Evolutionary conservation across 2,113 vertebrate species (phyloP), one percentile per base, ranked within the genome.

Genomic region (Dicaeum eximium): DNA sequence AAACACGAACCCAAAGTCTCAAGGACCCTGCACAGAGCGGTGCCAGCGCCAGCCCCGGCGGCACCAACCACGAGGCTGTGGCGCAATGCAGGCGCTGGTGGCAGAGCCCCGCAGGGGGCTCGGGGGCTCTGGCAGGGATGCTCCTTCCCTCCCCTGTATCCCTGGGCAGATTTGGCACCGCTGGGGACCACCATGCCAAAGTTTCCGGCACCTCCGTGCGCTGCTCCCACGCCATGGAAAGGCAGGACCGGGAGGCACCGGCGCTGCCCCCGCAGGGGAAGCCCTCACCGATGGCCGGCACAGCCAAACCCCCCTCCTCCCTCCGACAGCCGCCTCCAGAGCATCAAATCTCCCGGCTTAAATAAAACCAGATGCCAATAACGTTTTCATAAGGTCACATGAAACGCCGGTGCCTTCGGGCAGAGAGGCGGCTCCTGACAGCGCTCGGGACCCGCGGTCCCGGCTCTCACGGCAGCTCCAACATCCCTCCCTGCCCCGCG

Each of bases 331-430:
- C 28, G 9, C 60, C 65, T 56, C 53, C 80, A 45, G 64, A 61
- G 82, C 38, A 20, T 84, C 91, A 66, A 50, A 92, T 93, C 95
- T 91, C 92, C 80, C 37, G 0, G 62, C 74, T 91, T 96, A 94
- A 97, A 87, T 65, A 92, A 93, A 96, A 96, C 96, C 95, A 96
- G 96, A 96, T 96, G 94, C 96, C 90, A 92, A 30, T 27, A 90
- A 92, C 84, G 3, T 93, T 95, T 89, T 84, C 78, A 33, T 74
- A 92, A 90, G 94, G 92, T 92, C 93, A 91, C 35, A 90, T 57
- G 82, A 90, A 94, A 23, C 22, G 4, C 5, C 37, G 17, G 77
- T 72, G 77, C 86, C 80, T 86, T 48, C 0, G n/a, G 88, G 74
- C 92, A 74, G 84, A 9, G 21, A 84, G 50, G 64, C 27, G 1